Evolutionary conservation across 1,140 invertebrate genomes (phyloP), one percentile per base, ranked within the genome.

Genomic region (Patella vulgata): DNA sequence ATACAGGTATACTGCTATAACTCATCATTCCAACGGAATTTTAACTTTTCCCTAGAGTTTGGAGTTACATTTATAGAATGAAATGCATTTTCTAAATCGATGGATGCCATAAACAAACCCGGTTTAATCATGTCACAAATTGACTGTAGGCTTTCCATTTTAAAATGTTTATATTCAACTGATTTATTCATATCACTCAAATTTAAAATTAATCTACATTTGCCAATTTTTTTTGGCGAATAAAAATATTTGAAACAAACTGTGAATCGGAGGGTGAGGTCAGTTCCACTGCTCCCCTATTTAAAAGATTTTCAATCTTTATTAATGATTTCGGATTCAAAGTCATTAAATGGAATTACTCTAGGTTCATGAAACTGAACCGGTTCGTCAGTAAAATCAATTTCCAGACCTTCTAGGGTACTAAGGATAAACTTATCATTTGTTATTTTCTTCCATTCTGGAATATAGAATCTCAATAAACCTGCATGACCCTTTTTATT

Each of bases 231-330:
- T 68, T 74, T 8, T 44, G 60, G 17, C 64, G 21, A 36, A 61
- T 40, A 54, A 74, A 74, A 52, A 74, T 66, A 40, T 55, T 53
- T 4, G 67, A 72, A 11, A 74, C 43, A 59, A 63, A 64, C 40
- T 72, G 54, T 44, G 31, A 51, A 0, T 11, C 2, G 12, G 62
- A 44, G 36, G 48, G n/a, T 28, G 53, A 9, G 14, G 48, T 25
- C 23, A 33, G n/a, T 27, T 57, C 21, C 39, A 69, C 70, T 25
- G 66, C 51, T 42, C 46, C 30, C 36, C 56, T 30, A 8, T 46
- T 14, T 1, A 59, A 12, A 53, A 65, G 54, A 14, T 42, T 17
- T 12, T 53, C 17, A 27, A 65, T 47, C 46, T 55, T 30, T 28
- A 9, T 14, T 28, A 11, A 57, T 58, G 14, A 48, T 36, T 5